Evolutionary conservation across 2,888 invertebrate species (phyloP), one percentile per base, ranked within the genome.

Genomic region (Eupithecia abbreviata): DNA sequence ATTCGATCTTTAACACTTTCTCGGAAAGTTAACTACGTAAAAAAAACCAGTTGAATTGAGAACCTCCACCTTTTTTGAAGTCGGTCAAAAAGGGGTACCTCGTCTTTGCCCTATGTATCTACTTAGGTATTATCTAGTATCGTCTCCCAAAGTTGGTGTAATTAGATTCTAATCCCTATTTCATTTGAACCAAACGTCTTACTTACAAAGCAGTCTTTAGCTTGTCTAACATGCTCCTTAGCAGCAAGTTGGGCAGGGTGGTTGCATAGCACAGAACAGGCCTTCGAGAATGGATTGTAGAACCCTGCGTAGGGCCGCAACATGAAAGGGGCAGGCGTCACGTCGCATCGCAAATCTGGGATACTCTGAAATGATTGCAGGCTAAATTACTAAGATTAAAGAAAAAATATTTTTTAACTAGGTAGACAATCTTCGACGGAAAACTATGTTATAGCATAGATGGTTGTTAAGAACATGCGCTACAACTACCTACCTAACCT

Each of bases 221-320:
- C 96, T 77, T 96, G 95, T 86, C 96, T 96, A 2, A 98, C 96
- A 72, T 96, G 96, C 85, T 97, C 96, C 88, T 96, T 97, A 0
- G 97, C 96, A 71, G 96, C 97, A 41, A 93, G 95, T 77, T 97
- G 97, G 1, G 97, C 97, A 0, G 98, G 98, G 90, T 98, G 98
- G 89, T 98, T 98, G 92, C 98, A 98, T 10, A 98, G 94, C 9
- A 98, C 96, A 0, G 98, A 98, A 87, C 98, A 98, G 7, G 96
- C 96, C 79, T 96, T 96, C 0, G 97, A 96, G 90, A 97, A 98
- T 0, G 98, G 98, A 90, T 98, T 98, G 91, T 96, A 98, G 0
- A 98, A 94, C 0, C 97, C 97, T 3, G 98, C 97, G 86, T 97
- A 97, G 0, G 98, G 98, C 71, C 98, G 96, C 66, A 98, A 92